These are phyloP conservation scores for Alectura lathami DNA, from an alignment of 2,113 vertebrate species.

Conservation along the genomic window DNA sequence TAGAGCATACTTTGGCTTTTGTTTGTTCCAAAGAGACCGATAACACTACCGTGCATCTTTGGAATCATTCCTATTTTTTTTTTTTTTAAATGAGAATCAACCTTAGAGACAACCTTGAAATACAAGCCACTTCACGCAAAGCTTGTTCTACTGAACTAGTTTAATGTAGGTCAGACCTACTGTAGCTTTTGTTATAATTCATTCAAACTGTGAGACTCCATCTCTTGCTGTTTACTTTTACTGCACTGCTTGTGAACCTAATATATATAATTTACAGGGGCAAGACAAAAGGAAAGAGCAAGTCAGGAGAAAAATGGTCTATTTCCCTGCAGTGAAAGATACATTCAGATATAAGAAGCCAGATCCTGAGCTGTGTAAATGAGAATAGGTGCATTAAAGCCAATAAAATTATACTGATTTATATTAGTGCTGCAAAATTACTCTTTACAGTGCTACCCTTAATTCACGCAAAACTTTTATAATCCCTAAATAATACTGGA, in stretches of 20 bases:
- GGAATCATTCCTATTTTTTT: background rate
- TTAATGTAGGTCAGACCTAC: constrained; percentile 38
- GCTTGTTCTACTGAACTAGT: background rate
- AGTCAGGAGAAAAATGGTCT: background rate
- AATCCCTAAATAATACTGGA: constrained; percentile 10
- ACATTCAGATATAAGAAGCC: background rate
- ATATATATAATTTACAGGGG: constrained; percentile 31
- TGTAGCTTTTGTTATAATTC: constrained; percentile 18
- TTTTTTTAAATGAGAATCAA: background rate
- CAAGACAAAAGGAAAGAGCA: constrained; percentile 3
- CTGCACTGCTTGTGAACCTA: background rate
- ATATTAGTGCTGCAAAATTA: background rate
- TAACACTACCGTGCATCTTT: background rate
- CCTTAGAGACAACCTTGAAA: constrained; percentile 32
- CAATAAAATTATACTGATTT: background rate
- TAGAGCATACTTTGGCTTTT: background rate
- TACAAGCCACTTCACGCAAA: background rate
- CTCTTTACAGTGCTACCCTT: background rate
- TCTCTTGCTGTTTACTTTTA: constrained; percentile 41
- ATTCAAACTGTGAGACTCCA: constrained; percentile 8
- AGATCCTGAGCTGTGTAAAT: background rate
- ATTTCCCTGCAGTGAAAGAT: background rate
- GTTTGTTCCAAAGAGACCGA: background rate
- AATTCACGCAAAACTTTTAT: background rate
- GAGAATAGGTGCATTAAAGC: background rate